Conservation (phyloP, 2,888 invertebrate genomes). For the Acanthopleura granulata region DNA sequence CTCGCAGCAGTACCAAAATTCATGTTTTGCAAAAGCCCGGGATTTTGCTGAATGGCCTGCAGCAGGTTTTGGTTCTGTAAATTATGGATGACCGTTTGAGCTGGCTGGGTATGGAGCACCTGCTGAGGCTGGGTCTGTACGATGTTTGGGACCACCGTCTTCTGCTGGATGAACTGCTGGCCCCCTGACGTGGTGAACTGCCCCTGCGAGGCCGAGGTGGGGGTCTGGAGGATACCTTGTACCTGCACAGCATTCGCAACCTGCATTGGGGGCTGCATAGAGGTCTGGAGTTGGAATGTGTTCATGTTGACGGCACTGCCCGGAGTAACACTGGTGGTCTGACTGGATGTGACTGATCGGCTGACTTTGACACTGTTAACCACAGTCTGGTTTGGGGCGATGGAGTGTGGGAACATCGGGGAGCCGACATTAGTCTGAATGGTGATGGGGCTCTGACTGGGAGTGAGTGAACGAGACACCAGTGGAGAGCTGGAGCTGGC, state of each 20-base stretch:
- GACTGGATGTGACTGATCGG: conserved; percentile 39
- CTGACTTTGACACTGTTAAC: conserved; percentile 27
- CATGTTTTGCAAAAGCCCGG: background rate
- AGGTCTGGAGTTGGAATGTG: conserved; percentile 38
- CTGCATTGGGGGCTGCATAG: conserved; percentile 11
- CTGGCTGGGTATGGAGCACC: background rate
- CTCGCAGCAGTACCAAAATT: background rate
- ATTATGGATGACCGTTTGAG: background rate
- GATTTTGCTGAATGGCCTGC: conserved; percentile 16
- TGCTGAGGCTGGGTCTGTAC: conserved; percentile 46
- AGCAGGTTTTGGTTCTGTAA: conserved; percentile 1
- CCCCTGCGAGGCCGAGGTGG: background rate
- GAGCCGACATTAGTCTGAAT: background rate
- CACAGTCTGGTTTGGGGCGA: background rate
- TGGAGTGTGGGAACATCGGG: background rate
- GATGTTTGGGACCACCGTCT: conserved; percentile 22
- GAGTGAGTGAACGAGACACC: conserved; percentile 28
- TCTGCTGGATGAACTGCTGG: conserved; percentile 17
- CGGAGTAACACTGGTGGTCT: conserved; percentile 26
- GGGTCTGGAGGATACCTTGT: background rate
- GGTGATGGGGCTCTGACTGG: conserved; percentile 40
- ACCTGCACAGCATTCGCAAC: conserved; percentile 15
- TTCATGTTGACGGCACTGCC: conserved; percentile 43
- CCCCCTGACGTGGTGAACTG: conserved; percentile 25
- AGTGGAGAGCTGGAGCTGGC: background rate